Conservation (phyloP, 2,113 vertebrate genomes). For the Bos javanicus region DNA sequence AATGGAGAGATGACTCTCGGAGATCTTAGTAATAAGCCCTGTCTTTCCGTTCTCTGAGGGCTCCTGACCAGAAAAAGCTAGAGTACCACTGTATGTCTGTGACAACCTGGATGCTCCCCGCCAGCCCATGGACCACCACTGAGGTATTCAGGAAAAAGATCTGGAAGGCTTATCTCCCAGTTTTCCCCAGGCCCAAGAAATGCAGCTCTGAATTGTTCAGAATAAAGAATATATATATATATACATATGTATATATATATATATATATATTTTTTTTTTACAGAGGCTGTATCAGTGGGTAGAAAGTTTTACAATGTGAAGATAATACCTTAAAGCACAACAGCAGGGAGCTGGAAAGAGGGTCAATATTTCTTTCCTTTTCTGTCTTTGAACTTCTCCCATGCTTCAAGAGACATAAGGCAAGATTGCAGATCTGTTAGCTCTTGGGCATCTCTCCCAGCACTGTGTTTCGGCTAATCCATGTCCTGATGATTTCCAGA, state of each 20-base stretch:
- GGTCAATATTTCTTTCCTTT: not conserved
- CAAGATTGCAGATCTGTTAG: not conserved
- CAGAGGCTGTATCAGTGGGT: not conserved
- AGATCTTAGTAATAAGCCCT: not conserved
- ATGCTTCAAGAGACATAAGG: not conserved
- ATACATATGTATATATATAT: no score
- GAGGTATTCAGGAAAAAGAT: not conserved
- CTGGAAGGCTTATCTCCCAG: not conserved
- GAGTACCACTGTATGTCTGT: not conserved
- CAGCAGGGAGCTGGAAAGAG: not conserved
- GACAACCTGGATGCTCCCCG: not conserved
- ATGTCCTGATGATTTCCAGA: not conserved
- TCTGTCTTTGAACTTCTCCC: not conserved
- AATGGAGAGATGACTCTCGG: not conserved
- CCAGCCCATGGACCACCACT: not conserved
- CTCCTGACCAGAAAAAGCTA: not conserved
- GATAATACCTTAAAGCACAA: not conserved
- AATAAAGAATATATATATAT: not conserved
- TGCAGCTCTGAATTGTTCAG: not conserved
- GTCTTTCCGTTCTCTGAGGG: not conserved
- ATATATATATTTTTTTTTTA: not conserved
- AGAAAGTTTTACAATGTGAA: not conserved
- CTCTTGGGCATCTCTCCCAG: not conserved
- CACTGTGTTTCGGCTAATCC: not conserved
- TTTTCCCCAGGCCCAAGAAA: not conserved